Percentiles rank a stretch among this genome's conserved stretches.
Evolutionary conservation across 1,140 invertebrate genomes (phyloP).

Genomic region (Pseudomyrmex flavicornis): DNA sequence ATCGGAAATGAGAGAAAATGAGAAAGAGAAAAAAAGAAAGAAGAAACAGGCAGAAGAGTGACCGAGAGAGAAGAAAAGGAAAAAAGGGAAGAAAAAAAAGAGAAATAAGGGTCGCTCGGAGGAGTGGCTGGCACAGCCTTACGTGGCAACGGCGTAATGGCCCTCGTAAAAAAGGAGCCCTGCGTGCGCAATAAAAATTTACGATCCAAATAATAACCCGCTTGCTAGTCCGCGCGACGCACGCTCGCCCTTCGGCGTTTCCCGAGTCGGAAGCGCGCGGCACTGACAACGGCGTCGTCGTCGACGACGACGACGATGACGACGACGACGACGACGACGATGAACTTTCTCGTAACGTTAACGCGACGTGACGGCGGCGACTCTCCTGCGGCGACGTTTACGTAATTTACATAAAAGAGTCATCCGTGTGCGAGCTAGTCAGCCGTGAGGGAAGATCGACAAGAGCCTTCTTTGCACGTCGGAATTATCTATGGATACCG

Average conservation of each 20-base stretch:
- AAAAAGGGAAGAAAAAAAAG: neutral
- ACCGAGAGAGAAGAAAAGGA: constrained; percentile 44
- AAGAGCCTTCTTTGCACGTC: constrained; percentile 18
- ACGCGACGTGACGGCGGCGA: constrained; percentile 22
- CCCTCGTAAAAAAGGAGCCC: constrained; percentile 69
- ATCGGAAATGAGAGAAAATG: neutral
- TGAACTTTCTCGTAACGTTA: constrained; percentile 31
- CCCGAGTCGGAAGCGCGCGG: constrained; percentile 34
- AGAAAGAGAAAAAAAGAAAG: constrained; percentile 17
- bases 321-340: neutral
- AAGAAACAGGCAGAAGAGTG: neutral
- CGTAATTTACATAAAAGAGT: constrained; percentile 40
- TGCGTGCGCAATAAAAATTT: constrained; percentile 71
- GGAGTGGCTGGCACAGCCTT: constrained; percentile 63
- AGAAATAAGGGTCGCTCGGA: constrained; percentile 51
- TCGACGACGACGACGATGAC: neutral
- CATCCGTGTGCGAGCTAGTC: constrained; percentile 23
- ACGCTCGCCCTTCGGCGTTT: constrained; percentile 20
- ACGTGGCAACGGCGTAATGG: constrained; percentile 70
- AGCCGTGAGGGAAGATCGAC: constrained; percentile 19
- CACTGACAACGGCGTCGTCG: neutral
- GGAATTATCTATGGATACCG: neutral
- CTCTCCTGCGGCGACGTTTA: constrained; percentile 28
- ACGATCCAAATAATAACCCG: constrained; percentile 68
- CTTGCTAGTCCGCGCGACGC: constrained; percentile 20